These are phyloP conservation scores for Saccostrea cuccullata DNA, from an alignment of 1,140 invertebrate genomes.

Conservation along the genomic window DNA sequence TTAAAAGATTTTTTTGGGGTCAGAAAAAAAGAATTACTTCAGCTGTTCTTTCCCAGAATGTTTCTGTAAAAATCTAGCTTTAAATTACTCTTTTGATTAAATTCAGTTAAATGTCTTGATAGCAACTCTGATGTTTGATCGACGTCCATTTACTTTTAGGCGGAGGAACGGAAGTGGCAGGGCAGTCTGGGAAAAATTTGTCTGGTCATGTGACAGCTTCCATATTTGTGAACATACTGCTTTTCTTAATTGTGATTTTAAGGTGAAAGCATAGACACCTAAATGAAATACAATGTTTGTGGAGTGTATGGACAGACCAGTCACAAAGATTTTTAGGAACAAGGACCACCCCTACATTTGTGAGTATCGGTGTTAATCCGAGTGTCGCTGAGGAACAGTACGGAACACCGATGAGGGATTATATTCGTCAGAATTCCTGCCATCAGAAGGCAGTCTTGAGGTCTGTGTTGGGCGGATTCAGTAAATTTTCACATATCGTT, in stretches of 20 bases:
- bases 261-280: constrained; percentile 8
- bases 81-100: no score
- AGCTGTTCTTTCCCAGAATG: no score
- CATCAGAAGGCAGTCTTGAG: background rate
- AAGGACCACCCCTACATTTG: background rate
- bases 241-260: constrained; percentile 18
- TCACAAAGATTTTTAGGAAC: background rate
- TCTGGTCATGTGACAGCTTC: background rate
- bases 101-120: no score
- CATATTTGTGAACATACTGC: background rate
- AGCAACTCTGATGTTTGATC: no score
- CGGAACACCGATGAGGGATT: background rate
- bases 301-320: background rate
- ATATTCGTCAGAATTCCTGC: background rate
- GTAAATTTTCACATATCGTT: constrained; percentile 29
- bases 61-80: no score
- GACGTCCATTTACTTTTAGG: background rate
- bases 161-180: background rate
- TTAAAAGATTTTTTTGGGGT: no score
- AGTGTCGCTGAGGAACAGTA: background rate
- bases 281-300: background rate
- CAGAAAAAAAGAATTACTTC: no score
- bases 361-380: background rate
- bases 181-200: background rate
- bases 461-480: background rate